Percentiles rank a stretch among this genome's conserved stretches.
Evolutionary conservation across 2,888 invertebrate genomes (phyloP).

Genomic region (Tholera decimalis): DNA sequence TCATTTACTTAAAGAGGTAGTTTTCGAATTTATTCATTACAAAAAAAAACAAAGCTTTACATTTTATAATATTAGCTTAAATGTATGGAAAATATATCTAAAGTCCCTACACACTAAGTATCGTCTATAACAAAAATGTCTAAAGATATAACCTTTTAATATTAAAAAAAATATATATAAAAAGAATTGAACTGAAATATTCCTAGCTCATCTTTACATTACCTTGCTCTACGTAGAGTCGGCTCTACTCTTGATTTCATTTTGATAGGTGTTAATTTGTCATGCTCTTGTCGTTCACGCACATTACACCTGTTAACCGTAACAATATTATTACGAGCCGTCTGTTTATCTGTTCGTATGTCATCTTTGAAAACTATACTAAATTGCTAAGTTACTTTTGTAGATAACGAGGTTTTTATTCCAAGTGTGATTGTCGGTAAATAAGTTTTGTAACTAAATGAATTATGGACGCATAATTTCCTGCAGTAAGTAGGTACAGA

Average conservation of each 20-base stretch:
- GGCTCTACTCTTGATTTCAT: conserved; percentile 81
- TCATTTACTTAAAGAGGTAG: no score
- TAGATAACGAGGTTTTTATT: conserved; percentile 65
- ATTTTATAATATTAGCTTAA: no score
- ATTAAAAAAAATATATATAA: no score
- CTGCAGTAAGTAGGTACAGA: conserved; percentile 5
- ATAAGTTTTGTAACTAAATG: conserved; percentile 47
- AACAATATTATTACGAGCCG: conserved; percentile 66
- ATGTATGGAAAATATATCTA: no score
- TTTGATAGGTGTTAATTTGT: conserved; percentile 87
- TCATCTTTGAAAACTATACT: conserved; percentile 61
- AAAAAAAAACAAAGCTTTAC: no score
- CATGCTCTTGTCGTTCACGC: conserved; percentile 75
- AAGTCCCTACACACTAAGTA: no score
- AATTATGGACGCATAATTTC: conserved; percentile 50
- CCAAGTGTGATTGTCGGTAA: conserved; percentile 36
- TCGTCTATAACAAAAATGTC: no score
- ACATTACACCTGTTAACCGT: conserved; percentile 65
- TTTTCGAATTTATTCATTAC: no score
- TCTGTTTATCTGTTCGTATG: conserved; percentile 59
- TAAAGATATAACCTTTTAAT: no score
- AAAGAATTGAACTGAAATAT: not conserved
- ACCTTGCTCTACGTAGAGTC: conserved; percentile 66
- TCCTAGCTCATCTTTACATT: conserved; percentile 45
- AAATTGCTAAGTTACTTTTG: conserved; percentile 62